These are phyloP conservation scores for Lucilia cuprina DNA, from an alignment of 1,140 invertebrate genomes.

Conservation along the genomic window DNA sequence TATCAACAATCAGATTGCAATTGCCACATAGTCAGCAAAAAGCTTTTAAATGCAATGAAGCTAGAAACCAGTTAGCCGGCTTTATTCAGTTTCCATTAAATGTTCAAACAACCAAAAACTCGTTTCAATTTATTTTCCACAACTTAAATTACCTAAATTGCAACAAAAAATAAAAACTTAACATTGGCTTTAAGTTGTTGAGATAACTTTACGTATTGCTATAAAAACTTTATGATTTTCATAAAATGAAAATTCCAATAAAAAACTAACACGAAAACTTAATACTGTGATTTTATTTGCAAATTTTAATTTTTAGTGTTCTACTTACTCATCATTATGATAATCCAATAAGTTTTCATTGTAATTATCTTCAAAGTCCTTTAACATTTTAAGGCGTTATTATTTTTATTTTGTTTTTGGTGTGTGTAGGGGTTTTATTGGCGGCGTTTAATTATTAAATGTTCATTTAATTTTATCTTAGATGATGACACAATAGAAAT, in stretches of 20 bases:
- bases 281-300: constrained; percentile 16
- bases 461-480: background rate
- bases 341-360: constrained; percentile 21
- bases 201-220: background rate
- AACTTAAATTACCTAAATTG: background rate
- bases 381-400: background rate
- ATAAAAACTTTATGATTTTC: background rate
- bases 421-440: background rate
- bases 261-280: background rate
- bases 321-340: background rate
- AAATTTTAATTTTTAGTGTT: background rate
- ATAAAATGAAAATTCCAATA: too few relatives aligned
- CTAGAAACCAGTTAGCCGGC: constrained; percentile 15
- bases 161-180: background rate
- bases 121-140: background rate
- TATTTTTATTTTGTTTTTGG: too few relatives aligned
- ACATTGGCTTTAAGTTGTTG: constrained; percentile 18
- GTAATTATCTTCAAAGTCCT: constrained; percentile 25
- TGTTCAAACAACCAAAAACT: background rate
- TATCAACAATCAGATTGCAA: background rate
- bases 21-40: background rate
- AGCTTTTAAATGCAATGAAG: background rate
- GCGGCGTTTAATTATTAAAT: background rate
- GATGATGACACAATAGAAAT: background rate
- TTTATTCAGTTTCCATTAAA: background rate